These are phyloP conservation scores for Microcaecilia unicolor DNA, from an alignment of 2,797 vertebrate species.

Conservation along the genomic window DNA sequence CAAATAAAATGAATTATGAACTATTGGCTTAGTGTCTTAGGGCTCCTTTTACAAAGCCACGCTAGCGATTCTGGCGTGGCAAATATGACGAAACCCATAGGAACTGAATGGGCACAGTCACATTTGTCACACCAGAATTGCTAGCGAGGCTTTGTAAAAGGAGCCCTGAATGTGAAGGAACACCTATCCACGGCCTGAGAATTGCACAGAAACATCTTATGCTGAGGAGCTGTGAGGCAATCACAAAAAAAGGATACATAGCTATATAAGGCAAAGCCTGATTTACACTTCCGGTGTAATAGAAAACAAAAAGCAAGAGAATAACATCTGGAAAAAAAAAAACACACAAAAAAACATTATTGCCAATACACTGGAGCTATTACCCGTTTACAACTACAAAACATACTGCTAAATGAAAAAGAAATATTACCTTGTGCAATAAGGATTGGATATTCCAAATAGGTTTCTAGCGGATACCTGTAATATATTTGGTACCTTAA, in stretches of 20 bases:
- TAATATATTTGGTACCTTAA: constrained; percentile 88
- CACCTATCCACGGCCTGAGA: too few species aligned
- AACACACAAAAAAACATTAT: background rate
- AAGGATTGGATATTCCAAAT: constrained; percentile 87
- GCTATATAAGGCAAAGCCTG: constrained; percentile 54
- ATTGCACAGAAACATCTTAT: background rate
- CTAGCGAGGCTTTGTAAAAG: too few species aligned
- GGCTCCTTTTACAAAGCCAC: too few species aligned
- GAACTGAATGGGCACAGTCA: too few species aligned
- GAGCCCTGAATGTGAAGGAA: too few species aligned
- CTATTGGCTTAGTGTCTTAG: too few species aligned
- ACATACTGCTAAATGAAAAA: constrained; percentile 1
- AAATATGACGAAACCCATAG: too few species aligned
- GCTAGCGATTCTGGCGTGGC: too few species aligned
- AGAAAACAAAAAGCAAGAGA: constrained; percentile 74
- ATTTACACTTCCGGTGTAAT: constrained; percentile 62
- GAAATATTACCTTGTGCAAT: constrained; percentile 74
- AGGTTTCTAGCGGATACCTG: constrained; percentile 77
- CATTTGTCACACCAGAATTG: too few species aligned
- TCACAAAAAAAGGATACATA: constrained; percentile 71
- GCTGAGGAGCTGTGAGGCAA: background rate
- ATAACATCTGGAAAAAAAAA: constrained; percentile 64
- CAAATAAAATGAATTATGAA: too few species aligned
- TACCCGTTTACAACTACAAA: too few species aligned
- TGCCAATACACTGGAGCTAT: fast-evolving